Evolutionary conservation across 2,797 vertebrate genomes (phyloP), one percentile per base, ranked within the genome.

Genomic region (Notolepis coatsorum): DNA sequence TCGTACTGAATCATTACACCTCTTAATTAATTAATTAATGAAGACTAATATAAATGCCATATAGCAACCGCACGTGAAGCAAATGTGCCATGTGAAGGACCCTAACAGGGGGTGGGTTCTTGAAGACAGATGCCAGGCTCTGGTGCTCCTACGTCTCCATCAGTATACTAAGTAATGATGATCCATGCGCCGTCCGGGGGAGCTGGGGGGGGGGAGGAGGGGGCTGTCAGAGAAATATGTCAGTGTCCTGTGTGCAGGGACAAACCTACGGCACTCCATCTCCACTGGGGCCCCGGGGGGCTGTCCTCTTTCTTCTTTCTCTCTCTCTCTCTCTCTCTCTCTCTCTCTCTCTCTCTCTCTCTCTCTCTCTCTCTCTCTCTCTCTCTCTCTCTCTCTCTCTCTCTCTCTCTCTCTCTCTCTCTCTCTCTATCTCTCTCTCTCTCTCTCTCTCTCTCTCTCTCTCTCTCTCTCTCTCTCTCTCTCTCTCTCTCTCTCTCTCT

Each of bases 201-300:
- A 67, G 23, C 42, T 47, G 28, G 37, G 79, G 79, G 82, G 68
- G 38, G 78, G 77, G 68, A 67, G 77, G 72, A 57, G 47, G 85
- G 84, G 89, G 84, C 88, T 90, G 87, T 86, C 84, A 90, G 41
- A 84, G 78, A 88, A 89, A 90, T 79, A 75, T 88, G 88, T 80
- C 86, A 82, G 81, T 42, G n/a, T 84, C 74, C 65, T 71, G 72
- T 66, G 75, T 72, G 78, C 80, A 58, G 86, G 79, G 81, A 86
- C 80, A 85, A 87, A 82, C 82, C 85, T 77, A 77, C 78, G 74
- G 77, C 82, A 77, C 81, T 84, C 82, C 61, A 82, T 86, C 85
- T 85, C 84, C 74, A 69, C 65, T 18, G 73, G 75, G 80, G 69
- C 75, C 71, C 68, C 71, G 21, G 75, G 77, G 79, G 81, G 75